Evolutionary conservation across 2,888 invertebrate genomes (phyloP).

Genomic region (Ypsolopha scabrella): DNA sequence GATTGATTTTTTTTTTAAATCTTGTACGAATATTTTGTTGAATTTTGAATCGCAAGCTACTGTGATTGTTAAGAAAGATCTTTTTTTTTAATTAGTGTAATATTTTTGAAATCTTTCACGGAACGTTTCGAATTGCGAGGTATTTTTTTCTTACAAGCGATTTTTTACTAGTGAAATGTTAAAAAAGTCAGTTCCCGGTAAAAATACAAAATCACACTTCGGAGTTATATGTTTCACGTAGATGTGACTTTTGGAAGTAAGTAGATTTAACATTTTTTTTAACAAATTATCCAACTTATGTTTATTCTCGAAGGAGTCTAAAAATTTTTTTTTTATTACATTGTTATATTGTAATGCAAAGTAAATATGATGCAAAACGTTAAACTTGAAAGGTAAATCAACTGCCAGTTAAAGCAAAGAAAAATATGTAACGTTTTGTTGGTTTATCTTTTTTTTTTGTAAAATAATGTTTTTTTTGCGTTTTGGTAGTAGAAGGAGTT

Average conservation of each 20-base stretch:
- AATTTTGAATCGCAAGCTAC: slow-evolving; percentile 1
- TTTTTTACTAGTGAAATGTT: slow-evolving; percentile 6
- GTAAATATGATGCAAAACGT: background rate
- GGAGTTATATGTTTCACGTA: slow-evolving; percentile 51
- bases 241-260: slow-evolving; percentile 44
- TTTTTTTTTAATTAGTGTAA: background rate
- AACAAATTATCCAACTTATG: background rate
- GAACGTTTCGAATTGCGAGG: slow-evolving; percentile 2
- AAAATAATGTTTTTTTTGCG: slow-evolving; percentile 27
- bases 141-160: slow-evolving; percentile 14
- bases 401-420: slow-evolving; percentile 2
- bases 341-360: background rate
- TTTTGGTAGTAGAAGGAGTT: slow-evolving; percentile 25
- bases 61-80: background rate
- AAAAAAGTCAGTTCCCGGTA: slow-evolving; percentile 39
- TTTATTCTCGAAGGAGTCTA: background rate
- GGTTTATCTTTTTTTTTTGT: slow-evolving; percentile 29
- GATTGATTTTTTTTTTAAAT: slow-evolving; percentile 14
- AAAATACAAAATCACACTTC: slow-evolving; percentile 43
- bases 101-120: slow-evolving; percentile 5
- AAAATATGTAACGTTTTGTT: slow-evolving; percentile 17
- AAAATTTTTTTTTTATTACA: background rate
- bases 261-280: slow-evolving; percentile 9
- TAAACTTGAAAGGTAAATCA: slow-evolving; percentile 2
- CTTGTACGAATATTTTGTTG: slow-evolving; percentile 6